Conservation (phyloP, 2,797 vertebrate species). For the Cirrhinus mrigala region DNA sequence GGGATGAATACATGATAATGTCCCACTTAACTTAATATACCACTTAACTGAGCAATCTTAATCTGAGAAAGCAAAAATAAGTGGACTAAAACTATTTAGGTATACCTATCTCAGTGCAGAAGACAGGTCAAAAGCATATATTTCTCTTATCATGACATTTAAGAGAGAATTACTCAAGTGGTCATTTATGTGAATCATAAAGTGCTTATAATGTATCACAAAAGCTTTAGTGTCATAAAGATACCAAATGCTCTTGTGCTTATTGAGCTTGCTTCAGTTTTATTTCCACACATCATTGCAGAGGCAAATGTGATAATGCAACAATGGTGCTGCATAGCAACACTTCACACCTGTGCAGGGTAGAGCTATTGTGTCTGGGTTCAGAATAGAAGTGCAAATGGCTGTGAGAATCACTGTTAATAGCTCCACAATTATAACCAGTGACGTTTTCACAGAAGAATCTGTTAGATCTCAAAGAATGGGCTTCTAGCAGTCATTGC, state of each 20-base stretch:
- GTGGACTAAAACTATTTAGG: neutral
- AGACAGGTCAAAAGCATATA: too few relatives aligned
- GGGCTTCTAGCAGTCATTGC: neutral
- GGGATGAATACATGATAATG: too few relatives aligned
- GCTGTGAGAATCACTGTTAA: slow-evolving; percentile 17
- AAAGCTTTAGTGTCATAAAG: neutral
- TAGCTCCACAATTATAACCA: slow-evolving; percentile 12
- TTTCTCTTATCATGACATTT: neutral
- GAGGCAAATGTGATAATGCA: neutral
- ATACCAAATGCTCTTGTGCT: neutral
- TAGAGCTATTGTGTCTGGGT: slow-evolving; percentile 18
- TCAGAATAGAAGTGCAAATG: slow-evolving; percentile 28
- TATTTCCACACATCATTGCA: neutral
- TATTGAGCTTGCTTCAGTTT: neutral
- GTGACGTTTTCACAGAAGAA: slow-evolving; percentile 1
- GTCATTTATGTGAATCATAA: neutral
- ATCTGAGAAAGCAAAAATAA: neutral
- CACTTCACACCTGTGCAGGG: slow-evolving; percentile 15
- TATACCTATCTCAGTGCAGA: neutral
- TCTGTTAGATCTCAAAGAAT: neutral
- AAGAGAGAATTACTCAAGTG: neutral
- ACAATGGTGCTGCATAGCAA: neutral
- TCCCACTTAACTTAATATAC: neutral
- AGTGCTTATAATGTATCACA: neutral
- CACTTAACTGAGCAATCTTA: neutral